phyloP scores from a whole-genome alignment of 2,888 invertebrate genomes.

The Cheilosia impressa region DNA sequence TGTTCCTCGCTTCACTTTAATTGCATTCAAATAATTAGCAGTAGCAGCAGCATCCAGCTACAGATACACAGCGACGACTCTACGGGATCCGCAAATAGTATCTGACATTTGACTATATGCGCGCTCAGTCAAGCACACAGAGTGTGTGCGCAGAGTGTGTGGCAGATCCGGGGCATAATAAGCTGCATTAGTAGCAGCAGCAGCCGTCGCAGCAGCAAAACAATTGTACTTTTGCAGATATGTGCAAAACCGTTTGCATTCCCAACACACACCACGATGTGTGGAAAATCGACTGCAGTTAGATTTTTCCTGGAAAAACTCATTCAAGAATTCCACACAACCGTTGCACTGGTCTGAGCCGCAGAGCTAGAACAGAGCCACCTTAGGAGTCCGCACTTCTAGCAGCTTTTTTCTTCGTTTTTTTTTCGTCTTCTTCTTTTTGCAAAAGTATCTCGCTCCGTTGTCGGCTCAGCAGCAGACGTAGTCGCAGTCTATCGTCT shows the following conservation, averaged over 20 bases:
- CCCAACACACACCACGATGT: constrained; percentile 67
- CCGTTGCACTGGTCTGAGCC: constrained; percentile 62
- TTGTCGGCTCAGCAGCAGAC: constrained; percentile 42
- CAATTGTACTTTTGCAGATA: constrained; percentile 73
- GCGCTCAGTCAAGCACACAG: neutral
- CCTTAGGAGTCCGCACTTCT: constrained; percentile 51
- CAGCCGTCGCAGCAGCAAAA: constrained; percentile 14
- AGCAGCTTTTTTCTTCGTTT: constrained; percentile 29
- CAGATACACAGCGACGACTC: constrained; percentile 9
- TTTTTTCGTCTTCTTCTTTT: neutral
- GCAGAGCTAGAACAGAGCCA: constrained; percentile 43
- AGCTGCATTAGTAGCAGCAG: constrained; percentile 40
- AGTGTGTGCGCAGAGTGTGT: constrained; percentile 18
- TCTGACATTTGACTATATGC: constrained; percentile 68
- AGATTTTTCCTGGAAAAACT: constrained; percentile 74
- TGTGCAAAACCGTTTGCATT: constrained; percentile 73
- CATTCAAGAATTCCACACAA: constrained; percentile 74
- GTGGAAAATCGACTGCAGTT: constrained; percentile 68
- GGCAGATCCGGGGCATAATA: constrained; percentile 45
- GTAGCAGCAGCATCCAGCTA: constrained; percentile 39
- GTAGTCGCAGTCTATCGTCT: constrained; percentile 42
- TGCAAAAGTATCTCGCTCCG: constrained; percentile 21
- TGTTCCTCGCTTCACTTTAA: constrained; percentile 67
- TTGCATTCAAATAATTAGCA: constrained; percentile 75
- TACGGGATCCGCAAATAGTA: constrained; percentile 51